Base-by-base conservation (phyloP, 2,113 vertebrate genomes). In the Hystrix cristata region DNA sequence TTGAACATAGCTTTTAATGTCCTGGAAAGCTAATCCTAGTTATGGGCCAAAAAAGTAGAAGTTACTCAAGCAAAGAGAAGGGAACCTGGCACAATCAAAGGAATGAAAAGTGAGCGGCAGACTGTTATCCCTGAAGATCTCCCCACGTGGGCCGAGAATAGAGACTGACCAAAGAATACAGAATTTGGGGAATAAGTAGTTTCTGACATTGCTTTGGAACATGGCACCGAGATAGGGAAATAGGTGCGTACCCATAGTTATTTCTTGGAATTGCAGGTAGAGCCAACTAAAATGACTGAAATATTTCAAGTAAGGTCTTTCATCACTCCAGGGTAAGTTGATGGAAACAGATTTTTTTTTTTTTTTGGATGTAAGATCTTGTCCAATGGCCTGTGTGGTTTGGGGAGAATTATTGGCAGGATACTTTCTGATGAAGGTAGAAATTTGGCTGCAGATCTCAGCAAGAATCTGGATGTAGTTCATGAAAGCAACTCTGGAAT, bases 231-330 rank as follows among this genome's bases (percentile, higher is more conserved):
- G 38, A 53, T 46, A 48, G 43, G 43, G 94, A 94, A 76, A 55
- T 34, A 43, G 34, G 11, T 38, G 16, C 57, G 60, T 59, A 86
- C n/a, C 72, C 29, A 87, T 25, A 74, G 43, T 79, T 91, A 34
- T 88, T 82, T 95, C 65, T 94, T 79, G 78, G 72, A 94, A 62
- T 43, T 89, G 53, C 19, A 67, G n/a, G 31, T 38, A 59, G 51
- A 78, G 71, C n/a, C 60, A 92, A 65, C 65, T 55, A 87, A 96
- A 92, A 72, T 94, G 48, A 92, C 34, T 90, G 74, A 92, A 83
- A 51, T 84, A 90, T 92, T 87, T 87, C 25, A 87, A 80, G 43
- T 84, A 31, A 90, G n/a, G 48, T 64, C 76, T 82, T 96, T 93
- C 19, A 60, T 74, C 43, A 83, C n/a, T 87, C 71, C 57, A 90